Evolutionary conservation across 1,140 invertebrate genomes (phyloP), one percentile per base, ranked within the genome.

Genomic region (Maconellicoccus hirsutus): DNA sequence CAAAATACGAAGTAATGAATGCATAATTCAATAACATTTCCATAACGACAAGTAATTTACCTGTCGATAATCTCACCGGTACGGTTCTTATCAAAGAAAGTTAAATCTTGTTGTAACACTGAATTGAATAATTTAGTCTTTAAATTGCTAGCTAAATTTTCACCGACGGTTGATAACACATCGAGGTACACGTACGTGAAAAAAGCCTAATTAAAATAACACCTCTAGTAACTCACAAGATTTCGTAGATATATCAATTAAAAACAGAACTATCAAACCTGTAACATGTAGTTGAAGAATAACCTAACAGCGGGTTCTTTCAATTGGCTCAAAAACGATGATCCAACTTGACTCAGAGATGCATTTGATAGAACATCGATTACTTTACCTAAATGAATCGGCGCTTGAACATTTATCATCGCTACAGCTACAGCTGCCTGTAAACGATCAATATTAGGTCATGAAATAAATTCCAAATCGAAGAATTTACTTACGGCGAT

Each of bases 171-270:
- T 10, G 92, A 89, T 19, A 98, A 79, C 39, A 91, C 81, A 73
- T 90, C 88, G 72, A 98, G 96, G 79, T 96, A 97, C 22, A 86
- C 80, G 77, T 94, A 94, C 70, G 95, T 97, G 75, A 93, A 90
- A 21, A 87, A 75, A 59, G 91, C 90, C 89, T 94, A 80, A 38
- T 84, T 82, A 74, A 74, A 73, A 74, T 73, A 76, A 69, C 73
- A 8, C 27, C 73, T 72, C 52, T 19, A 33, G 71, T 25, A 73
- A 71, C 71, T 66, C 70, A 59, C 73, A n/a, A n/a, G n/a, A n/a
- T 42, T 22, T 42, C 69, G 42, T 39, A 42, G 2, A n/a, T 27
- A 66, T 52, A 73, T 29, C 10, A 33, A 66, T 66, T 16, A 27
- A 63, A 70, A 70, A 71, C 33, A n/a, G 70, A n/a, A 29, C 33